Conservation (phyloP, 2,888 invertebrate genomes). For the Ophion costatus region DNA sequence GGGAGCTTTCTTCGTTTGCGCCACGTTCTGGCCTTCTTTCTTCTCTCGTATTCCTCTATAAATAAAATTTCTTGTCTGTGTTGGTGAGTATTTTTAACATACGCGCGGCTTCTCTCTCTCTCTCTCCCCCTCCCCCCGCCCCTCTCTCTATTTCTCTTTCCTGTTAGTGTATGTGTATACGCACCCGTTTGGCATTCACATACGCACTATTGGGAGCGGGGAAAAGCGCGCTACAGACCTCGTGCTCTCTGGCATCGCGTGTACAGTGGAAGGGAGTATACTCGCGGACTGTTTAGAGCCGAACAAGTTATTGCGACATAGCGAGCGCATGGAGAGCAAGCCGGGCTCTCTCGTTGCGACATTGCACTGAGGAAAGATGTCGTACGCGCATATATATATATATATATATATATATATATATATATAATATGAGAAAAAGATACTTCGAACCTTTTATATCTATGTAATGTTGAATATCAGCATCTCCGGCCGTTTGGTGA, state of each 20-base stretch:
- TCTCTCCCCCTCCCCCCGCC: constrained; percentile 5
- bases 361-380: constrained; percentile 46
- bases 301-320: constrained; percentile 63
- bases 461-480: neutral
- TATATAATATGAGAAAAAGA: constrained; percentile 47
- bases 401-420: constrained; percentile 14
- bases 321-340: constrained; percentile 53
- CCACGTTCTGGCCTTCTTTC: constrained; percentile 71
- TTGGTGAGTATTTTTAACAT: constrained; percentile 42
- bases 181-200: constrained; percentile 47
- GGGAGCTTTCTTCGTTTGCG: constrained; percentile 73
- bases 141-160: neutral
- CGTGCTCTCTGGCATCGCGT: constrained; percentile 49
- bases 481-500: neutral
- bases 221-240: constrained; percentile 54
- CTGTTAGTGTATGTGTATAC: constrained; percentile 2
- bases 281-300: constrained; percentile 55
- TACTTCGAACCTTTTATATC: neutral
- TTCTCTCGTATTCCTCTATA: constrained; percentile 67
- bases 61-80: constrained; percentile 59
- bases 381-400: constrained; percentile 10
- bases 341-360: constrained; percentile 63
- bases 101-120: no score
- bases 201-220: constrained; percentile 45
- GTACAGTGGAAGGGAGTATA: constrained; percentile 8